Conservation (phyloP, 2,888 invertebrate genomes). For the Hyposoter dolosus region DNA sequence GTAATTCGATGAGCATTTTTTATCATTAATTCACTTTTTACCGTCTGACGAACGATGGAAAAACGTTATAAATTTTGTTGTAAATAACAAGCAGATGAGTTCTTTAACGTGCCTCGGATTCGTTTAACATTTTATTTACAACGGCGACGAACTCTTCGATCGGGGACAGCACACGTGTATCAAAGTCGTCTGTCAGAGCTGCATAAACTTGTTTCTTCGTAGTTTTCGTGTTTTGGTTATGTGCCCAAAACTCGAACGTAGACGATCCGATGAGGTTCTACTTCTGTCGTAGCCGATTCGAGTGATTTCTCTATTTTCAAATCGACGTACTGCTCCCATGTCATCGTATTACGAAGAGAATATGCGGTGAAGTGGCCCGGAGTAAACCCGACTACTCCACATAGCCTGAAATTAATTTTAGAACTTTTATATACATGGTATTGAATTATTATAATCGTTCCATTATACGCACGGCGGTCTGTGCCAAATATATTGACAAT, state of each 20-base stretch:
- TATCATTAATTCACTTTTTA: slow-evolving; percentile 65
- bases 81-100: slow-evolving; percentile 69
- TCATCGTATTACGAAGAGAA: background rate
- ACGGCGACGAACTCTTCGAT: slow-evolving; percentile 88
- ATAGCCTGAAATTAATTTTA: background rate
- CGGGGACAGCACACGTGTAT: slow-evolving; percentile 89
- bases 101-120: slow-evolving; percentile 72
- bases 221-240: slow-evolving; percentile 80
- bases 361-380: background rate
- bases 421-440: background rate
- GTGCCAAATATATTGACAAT: background rate
- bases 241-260: background rate
- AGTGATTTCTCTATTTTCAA: background rate
- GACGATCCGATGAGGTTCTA: background rate
- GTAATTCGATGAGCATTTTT: slow-evolving; percentile 85
- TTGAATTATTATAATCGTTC: slow-evolving; percentile 5
- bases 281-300: background rate
- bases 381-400: background rate
- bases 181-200: slow-evolving; percentile 91
- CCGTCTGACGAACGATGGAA: slow-evolving; percentile 56
- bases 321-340: background rate
- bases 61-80: slow-evolving; percentile 60
- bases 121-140: slow-evolving; percentile 88
- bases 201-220: slow-evolving; percentile 86
- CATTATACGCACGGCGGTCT: slow-evolving; percentile 9